A percentile compares a stretch with the other conserved stretches of the same genome.
Evolutionary conservation across 2,113 vertebrate genomes (phyloP).

Genomic region (Siniperca knerii): DNA sequence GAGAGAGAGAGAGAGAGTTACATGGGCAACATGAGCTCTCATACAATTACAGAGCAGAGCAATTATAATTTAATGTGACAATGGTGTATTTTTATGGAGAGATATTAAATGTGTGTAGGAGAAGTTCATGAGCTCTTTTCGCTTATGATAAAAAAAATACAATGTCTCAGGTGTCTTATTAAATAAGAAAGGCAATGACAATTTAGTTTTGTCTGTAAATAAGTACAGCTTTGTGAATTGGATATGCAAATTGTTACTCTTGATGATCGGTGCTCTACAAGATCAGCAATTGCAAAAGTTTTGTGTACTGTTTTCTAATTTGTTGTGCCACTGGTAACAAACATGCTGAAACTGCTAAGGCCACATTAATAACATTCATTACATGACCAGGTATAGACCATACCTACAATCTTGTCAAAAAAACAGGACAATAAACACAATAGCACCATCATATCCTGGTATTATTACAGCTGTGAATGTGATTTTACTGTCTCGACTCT

Average conservation of each 20-base stretch:
- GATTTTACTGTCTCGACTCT: too few species aligned
- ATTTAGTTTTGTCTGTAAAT: background rate
- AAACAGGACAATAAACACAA: background rate
- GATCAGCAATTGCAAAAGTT: background rate
- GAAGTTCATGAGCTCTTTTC: background rate
- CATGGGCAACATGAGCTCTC: conserved; percentile 4
- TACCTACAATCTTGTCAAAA: background rate
- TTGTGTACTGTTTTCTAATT: background rate
- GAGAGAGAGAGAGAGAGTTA: background rate
- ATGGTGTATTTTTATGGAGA: conserved; percentile 2
- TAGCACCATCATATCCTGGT: too few species aligned
- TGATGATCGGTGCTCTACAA: background rate
- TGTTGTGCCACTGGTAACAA: background rate
- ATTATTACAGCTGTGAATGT: too few species aligned
- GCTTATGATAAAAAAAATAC: background rate
- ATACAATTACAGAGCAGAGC: conserved; percentile 6
- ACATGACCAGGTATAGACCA: background rate
- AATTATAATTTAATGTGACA: conserved; percentile 28
- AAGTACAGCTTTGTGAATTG: background rate
- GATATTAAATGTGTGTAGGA: background rate
- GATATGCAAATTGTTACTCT: background rate
- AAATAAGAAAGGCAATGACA: background rate
- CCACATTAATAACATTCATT: background rate
- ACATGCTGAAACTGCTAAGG: background rate
- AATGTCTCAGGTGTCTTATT: background rate